Evolutionary conservation across 2,888 invertebrate genomes (phyloP), one percentile per base, ranked within the genome.

Genomic region (Brachypterus glaber): DNA sequence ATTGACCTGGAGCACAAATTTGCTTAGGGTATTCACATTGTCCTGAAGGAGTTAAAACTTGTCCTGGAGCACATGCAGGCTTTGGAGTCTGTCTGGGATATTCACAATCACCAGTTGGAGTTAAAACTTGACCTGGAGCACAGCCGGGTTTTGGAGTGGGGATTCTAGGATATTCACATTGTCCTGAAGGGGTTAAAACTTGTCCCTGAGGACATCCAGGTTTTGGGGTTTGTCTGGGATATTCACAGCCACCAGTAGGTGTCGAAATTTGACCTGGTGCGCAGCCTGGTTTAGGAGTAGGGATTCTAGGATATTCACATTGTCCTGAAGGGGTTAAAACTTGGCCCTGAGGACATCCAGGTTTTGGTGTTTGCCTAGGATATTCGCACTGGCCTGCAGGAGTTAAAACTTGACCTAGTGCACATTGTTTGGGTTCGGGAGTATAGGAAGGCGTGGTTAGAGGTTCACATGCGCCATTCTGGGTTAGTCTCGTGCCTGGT

Each of bases 1-100:
- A 21, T 21, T 9, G n/a, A n/a, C n/a, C n/a, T n/a, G 7, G 24
- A 21, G 24, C 7, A 21, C 7, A 9, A 9, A 9, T 21, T 21
- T 21, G 7, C 9, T 9, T 42, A n/a, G 41, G 38, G 29, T 25
- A 30, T 43, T 43, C 46, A 35, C 49, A 51, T 29, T 37, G 35
- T 34, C 51, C 50, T 33, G 44, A 40, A 30, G 47, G 43, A 24
- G 45, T 32, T 44, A 46, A 49, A 33, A 43, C 33, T 24, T 50
- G 45, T 40, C 48, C 48, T 30, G 51, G 47, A 39, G 49, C 44
- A 40, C 50, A 52, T 26, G 46, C 29, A 5, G 41, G 40, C 16
- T 39, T 32, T 17, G 48, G 41, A 16, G 40, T 38, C 3, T 9
- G 43, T 35, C 13, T 37, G 2, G 47, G 33, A 25, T 43, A 47